These are phyloP conservation scores for Thaumatotibia leucotreta DNA, from an alignment of 1,140 invertebrate genomes.

Conservation along the genomic window DNA sequence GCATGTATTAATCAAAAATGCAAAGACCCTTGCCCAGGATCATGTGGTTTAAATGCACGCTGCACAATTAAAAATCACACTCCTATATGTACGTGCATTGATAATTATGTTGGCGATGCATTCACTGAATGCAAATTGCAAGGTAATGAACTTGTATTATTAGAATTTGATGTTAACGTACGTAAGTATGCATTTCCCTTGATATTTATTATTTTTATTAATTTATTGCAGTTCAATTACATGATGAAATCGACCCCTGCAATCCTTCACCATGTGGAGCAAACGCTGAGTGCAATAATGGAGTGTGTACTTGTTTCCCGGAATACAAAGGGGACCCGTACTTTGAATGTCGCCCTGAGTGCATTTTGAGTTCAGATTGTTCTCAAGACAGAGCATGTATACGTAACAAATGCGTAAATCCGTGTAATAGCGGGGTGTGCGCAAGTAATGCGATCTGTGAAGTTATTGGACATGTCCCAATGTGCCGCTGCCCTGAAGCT, in stretches of 20 bases:
- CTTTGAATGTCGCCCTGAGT: slow-evolving; percentile 80
- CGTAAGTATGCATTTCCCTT: neutral
- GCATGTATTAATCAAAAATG: slow-evolving; percentile 81
- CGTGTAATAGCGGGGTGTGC: slow-evolving; percentile 79
- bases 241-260: slow-evolving; percentile 78
- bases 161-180: slow-evolving; percentile 21
- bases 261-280: slow-evolving; percentile 84
- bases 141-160: slow-evolving; percentile 61
- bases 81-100: slow-evolving; percentile 79
- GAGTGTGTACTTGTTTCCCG: slow-evolving; percentile 80
- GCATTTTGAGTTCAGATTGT: slow-evolving; percentile 80
- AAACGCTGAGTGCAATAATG: slow-evolving; percentile 81
- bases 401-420: slow-evolving; percentile 79
- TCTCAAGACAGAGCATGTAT: slow-evolving; percentile 78
- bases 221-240: slow-evolving; percentile 53
- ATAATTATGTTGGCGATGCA: slow-evolving; percentile 79
- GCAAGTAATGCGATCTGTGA: slow-evolving; percentile 84
- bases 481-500: slow-evolving; percentile 81
- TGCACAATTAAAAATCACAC: slow-evolving; percentile 80
- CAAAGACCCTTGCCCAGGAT: slow-evolving; percentile 80
- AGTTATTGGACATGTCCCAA: slow-evolving; percentile 81
- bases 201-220: slow-evolving; percentile 43
- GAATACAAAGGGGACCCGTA: slow-evolving; percentile 80
- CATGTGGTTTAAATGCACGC: slow-evolving; percentile 79
- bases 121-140: slow-evolving; percentile 77